Conservation (phyloP, 2,888 invertebrate genomes). For the Pandemis cinnamomeana region DNA sequence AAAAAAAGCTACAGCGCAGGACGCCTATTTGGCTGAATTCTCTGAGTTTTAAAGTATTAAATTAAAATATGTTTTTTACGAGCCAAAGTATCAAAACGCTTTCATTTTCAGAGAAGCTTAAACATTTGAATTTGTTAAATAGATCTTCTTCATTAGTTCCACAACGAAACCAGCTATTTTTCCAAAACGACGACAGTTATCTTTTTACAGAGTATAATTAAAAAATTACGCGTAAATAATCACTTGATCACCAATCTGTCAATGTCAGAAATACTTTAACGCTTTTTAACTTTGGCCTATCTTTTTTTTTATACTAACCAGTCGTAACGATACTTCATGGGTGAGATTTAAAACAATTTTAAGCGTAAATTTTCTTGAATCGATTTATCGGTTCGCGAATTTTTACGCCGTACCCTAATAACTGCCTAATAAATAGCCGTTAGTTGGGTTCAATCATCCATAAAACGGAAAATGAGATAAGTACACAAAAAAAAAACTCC, state of each 20-base stretch:
- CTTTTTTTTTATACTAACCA: slow-evolving; percentile 28
- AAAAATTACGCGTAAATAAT: slow-evolving; percentile 14
- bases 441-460: slow-evolving; percentile 4
- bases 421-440: background rate
- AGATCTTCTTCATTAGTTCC: slow-evolving; percentile 2
- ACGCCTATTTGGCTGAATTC: too few relatives aligned
- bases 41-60: too few relatives aligned
- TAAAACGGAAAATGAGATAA: slow-evolving; percentile 1
- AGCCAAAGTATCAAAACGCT: background rate
- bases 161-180: background rate
- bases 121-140: background rate
- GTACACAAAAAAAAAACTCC: background rate
- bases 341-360: slow-evolving; percentile 33
- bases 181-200: slow-evolving; percentile 1
- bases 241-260: background rate
- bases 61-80: too few relatives aligned
- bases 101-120: background rate
- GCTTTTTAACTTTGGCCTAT: slow-evolving; percentile 22
- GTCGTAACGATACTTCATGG: slow-evolving; percentile 39
- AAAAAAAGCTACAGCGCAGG: too few relatives aligned
- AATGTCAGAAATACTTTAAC: slow-evolving; percentile 24
- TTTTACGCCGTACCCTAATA: background rate
- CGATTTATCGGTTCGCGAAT: slow-evolving; percentile 36
- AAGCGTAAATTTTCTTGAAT: slow-evolving; percentile 35
- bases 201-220: slow-evolving; percentile 21